Evolutionary conservation across 2,113 vertebrate genomes (phyloP).

Genomic region (zebrafish (Danio rerio)): DNA sequence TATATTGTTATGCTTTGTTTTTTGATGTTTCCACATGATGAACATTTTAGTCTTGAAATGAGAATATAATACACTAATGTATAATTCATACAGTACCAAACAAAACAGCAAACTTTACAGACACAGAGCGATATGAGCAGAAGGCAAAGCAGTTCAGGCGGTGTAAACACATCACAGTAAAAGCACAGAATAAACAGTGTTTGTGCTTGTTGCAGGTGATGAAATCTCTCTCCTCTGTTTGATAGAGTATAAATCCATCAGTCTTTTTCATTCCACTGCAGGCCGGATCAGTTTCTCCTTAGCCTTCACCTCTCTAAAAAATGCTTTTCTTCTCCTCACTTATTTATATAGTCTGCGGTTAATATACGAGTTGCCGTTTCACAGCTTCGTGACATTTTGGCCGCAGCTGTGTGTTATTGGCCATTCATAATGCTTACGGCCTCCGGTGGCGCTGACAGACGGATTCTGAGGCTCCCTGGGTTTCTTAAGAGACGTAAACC

Average conservation of each 20-base stretch:
- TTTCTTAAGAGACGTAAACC: slow-evolving; percentile 23
- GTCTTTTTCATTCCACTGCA: neutral
- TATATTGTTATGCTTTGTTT: too few relatives aligned
- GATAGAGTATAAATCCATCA: slow-evolving; percentile 18
- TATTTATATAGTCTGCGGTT: neutral
- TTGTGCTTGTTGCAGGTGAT: neutral
- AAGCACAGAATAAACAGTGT: neutral
- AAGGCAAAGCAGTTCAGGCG: neutral
- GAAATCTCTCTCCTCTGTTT: neutral
- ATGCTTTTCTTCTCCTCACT: neutral
- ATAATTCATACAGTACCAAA: neutral
- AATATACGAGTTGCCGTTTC: slow-evolving; percentile 1
- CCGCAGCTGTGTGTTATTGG: slow-evolving; percentile 38
- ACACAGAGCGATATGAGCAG: neutral
- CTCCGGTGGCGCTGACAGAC: slow-evolving; percentile 34
- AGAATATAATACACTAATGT: neutral
- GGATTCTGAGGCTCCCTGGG: neutral
- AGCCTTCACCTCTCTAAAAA: slow-evolving; percentile 25
- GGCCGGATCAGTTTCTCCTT: neutral
- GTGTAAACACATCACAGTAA: neutral
- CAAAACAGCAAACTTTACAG: neutral
- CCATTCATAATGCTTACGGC: slow-evolving; percentile 42
- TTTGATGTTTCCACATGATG: too few relatives aligned
- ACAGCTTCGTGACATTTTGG: slow-evolving; percentile 6
- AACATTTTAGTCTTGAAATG: too few relatives aligned